Evolutionary conservation across 2,888 invertebrate genomes (phyloP).

Genomic region (Meloe dianella): DNA sequence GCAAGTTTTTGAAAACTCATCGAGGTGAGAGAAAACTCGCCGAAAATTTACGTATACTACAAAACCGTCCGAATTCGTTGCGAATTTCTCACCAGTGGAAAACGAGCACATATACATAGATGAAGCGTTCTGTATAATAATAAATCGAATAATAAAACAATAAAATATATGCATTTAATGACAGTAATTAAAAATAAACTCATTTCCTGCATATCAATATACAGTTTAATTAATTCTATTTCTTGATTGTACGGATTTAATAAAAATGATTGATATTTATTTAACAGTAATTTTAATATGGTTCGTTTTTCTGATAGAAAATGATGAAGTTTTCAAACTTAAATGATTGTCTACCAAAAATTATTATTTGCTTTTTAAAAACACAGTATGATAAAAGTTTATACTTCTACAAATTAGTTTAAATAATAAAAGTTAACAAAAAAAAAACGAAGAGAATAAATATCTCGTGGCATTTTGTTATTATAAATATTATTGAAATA

Average conservation of each 20-base stretch:
- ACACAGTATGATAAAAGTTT: background rate
- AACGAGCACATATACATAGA: too few relatives aligned
- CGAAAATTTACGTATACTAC: too few relatives aligned
- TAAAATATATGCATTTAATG: background rate
- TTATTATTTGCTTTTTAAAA: background rate
- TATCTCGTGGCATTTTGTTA: background rate
- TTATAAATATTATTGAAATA: conserved; percentile 5
- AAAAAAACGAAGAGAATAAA: background rate
- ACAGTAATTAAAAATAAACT: background rate
- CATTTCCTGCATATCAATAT: background rate
- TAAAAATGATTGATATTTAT: background rate
- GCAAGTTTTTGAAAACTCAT: too few relatives aligned
- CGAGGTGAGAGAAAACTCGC: too few relatives aligned
- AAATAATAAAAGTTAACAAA: background rate
- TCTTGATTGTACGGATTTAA: conserved; percentile 3
- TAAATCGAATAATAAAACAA: background rate
- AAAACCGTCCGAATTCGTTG: too few relatives aligned
- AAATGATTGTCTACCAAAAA: background rate
- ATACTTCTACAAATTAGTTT: background rate
- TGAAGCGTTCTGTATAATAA: background rate
- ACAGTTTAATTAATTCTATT: background rate
- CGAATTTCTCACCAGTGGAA: too few relatives aligned
- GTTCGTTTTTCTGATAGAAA: background rate
- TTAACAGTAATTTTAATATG: background rate
- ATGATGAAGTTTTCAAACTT: background rate